Base-by-base conservation (phyloP, 2,888 invertebrate genomes). In the Hipparchia semele region DNA sequence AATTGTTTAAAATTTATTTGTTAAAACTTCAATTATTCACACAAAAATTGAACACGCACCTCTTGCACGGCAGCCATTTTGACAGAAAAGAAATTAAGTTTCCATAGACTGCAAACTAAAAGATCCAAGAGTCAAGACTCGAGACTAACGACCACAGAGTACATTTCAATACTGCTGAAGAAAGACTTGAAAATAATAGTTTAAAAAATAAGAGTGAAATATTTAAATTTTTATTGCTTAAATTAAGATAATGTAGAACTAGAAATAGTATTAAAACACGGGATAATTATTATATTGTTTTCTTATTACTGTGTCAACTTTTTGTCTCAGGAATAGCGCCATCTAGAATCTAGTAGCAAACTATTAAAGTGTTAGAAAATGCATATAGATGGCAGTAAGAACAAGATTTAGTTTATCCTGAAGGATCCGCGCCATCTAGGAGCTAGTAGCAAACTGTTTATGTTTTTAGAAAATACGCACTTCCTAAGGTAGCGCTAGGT, bases 61-160 rank as follows among this genome's bases (percentile, higher is more conserved):
- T 94, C 94, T 82, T 91, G 92, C 82, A 85, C 89, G 89, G 94
- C 91, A 89, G 94, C 94, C 94, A 94, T 94, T 93, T 94, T 94
- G 91, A 90, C 92, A 90, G 86, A 91, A 85, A 92, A 91, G 90
- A 90, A 89, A 80, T 83, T 68, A 61, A 60, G 56, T 10, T 45
- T 60, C 78, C 81, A 75, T 72, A 82, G 83, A 81, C 59, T 75
- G 75, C 6, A n/a, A 54, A 69, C 6, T 8, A 66, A 39, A 23
- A 61, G 59, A 6, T 46, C 51, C 4, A 53, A 71, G 39, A 23
- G 0, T 23, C 4, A 53, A 71, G 39, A 23, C 23, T 23, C 23
- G 23, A 23, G 23, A 23, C 23, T 23, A 23, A 23, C 23, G 23
- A 23, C 23, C 23, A 23, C 23, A 23, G 23, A 23, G 23, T 23